phyloP scores from a whole-genome alignment of 2,113 vertebrate genomes.

The Spilogale gracilis region DNA sequence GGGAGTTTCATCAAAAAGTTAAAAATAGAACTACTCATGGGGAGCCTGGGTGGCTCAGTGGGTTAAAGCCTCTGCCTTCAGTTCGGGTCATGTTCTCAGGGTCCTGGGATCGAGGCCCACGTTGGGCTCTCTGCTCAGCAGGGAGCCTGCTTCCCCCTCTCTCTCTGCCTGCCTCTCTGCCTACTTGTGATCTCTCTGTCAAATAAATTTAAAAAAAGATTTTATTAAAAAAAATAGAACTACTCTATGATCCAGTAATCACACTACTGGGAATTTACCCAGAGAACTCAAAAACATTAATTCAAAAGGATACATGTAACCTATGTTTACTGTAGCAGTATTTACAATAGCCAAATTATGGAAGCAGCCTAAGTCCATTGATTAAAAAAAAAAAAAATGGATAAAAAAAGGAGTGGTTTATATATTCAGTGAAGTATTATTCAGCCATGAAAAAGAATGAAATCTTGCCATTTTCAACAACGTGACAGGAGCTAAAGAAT shows the following conservation, averaged over 20 bases:
- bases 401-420: background rate
- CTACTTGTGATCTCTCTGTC: too few relatives aligned
- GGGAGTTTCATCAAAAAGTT: background rate
- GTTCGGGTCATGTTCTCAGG: too few relatives aligned
- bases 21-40: background rate
- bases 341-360: background rate
- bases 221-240: background rate
- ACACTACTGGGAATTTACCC: background rate
- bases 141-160: too few relatives aligned
- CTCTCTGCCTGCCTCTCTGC: too few relatives aligned
- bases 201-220: too few relatives aligned
- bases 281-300: background rate
- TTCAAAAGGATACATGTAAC: background rate
- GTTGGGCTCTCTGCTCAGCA: too few relatives aligned
- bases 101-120: too few relatives aligned
- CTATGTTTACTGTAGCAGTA: background rate
- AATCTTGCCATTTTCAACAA: background rate
- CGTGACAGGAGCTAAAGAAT: background rate
- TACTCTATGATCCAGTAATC: background rate
- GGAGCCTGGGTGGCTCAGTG: too few relatives aligned
- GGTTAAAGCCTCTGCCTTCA: too few relatives aligned
- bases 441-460: background rate
- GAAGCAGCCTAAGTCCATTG: background rate
- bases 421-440: background rate
- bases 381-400: background rate